Conservation (phyloP, 2,113 vertebrate genomes). For the Regulus satrapa region DNA sequence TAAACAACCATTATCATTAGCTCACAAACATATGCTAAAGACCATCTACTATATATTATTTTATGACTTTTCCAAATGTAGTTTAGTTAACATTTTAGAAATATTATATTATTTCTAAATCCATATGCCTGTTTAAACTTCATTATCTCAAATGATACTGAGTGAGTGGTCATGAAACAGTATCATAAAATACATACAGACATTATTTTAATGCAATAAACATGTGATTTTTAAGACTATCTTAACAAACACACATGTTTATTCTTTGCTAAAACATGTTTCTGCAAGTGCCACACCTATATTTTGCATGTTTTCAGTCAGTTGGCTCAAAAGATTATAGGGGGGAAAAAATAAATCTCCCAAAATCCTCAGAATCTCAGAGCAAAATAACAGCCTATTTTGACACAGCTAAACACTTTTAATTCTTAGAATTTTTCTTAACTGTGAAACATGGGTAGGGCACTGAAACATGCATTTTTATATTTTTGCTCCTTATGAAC, state of each 20-base stretch:
- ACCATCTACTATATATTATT: slow-evolving; percentile 95
- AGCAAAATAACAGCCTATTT: slow-evolving; percentile 32
- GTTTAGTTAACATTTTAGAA: slow-evolving; percentile 98
- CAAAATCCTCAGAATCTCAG: slow-evolving; percentile 19
- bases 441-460: slow-evolving; percentile 96
- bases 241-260: slow-evolving; percentile 99
- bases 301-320: slow-evolving; percentile 81
- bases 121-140: slow-evolving; percentile 99
- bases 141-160: slow-evolving; percentile 99
- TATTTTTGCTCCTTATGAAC: slow-evolving; percentile 99
- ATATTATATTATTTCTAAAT: slow-evolving; percentile 92
- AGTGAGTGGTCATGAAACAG: slow-evolving; percentile 97
- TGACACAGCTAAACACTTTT: slow-evolving; percentile 13
- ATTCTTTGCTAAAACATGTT: slow-evolving; percentile 99
- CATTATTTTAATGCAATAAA: slow-evolving; percentile 99
- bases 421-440: slow-evolving; percentile 48
- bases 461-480: slow-evolving; percentile 99
- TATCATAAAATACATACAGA: slow-evolving; percentile 99
- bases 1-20: slow-evolving; percentile 96
- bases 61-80: slow-evolving; percentile 93
- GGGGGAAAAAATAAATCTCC: neutral
- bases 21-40: slow-evolving; percentile 93
- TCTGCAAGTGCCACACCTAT: slow-evolving; percentile 99
- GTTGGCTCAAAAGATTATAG: slow-evolving; percentile 3
- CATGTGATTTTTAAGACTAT: slow-evolving; percentile 98